Base-by-base conservation (phyloP, 2,888 invertebrate species). In the Adelphocoris suturalis region DNA sequence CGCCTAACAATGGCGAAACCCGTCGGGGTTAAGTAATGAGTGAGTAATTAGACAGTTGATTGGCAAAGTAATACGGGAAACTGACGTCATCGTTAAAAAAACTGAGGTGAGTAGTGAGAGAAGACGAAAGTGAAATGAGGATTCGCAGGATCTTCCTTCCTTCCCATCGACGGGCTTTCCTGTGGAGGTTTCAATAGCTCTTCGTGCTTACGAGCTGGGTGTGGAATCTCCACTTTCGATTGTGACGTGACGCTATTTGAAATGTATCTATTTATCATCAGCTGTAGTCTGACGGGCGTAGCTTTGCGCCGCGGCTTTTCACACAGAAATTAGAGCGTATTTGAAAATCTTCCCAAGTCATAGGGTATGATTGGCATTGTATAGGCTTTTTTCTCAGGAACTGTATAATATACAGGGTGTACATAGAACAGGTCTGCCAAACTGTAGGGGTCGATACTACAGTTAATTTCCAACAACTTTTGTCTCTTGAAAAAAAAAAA, bases 11-110 rank as follows among this genome's bases (percentile, higher is more conserved):
- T 78, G 46, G 78, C 68, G 23, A 68, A 68, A 68, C 19, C 68
- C 68, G 5, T 23, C 27, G 23, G 46, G 47, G 78, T 78, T 78
- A 47, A 78, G 78, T 28, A 46, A 78, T 68, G 78, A 47, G 78
- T 47, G 46, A 46, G 78, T 78, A 78, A 78, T 78, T 78, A 78
- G 78, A 78, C 78, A 78, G 78, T 47, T 68, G 46, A 46, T 78
- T 47, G 37, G 47, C 78, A n/a, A 19, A 78, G 46, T 78, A 78
- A 78, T 37, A 46, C 12, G 78, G 19, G 19, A 37, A 46, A 78
- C 78, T 47, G 78, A 47, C 78, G 19, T 46, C 78, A 78, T 46
- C 5, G 78, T 78, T 37, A 19, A 47, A 46, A 2, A 37, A 37
- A 37, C 37, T 37, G 37, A 37, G 37, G 37, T 37, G 37, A 37